Evolutionary conservation across 2,888 invertebrate species (phyloP).

Genomic region (Drosophila ustulata): DNA sequence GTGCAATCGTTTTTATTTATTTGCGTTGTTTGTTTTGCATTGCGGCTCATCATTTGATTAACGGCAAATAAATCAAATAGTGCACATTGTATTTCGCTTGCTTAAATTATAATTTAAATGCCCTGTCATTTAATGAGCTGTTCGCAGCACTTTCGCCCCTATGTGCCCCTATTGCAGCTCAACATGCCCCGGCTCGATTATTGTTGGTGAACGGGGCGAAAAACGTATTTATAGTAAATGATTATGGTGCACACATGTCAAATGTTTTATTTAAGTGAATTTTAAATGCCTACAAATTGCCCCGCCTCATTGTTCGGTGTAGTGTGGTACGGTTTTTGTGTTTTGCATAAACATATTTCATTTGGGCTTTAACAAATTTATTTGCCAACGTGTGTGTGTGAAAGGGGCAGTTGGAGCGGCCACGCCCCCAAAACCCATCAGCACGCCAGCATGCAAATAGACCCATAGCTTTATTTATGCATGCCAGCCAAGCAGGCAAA

Average conservation of each 20-base stretch:
- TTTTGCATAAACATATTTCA: conserved; percentile 73
- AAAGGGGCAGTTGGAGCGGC: conserved; percentile 10
- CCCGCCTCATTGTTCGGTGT: conserved; percentile 21
- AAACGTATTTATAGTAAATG: conserved; percentile 52
- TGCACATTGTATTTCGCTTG: conserved; percentile 20
- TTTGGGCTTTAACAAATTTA: conserved; percentile 68
- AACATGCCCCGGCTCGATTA: neutral
- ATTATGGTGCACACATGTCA: conserved; percentile 52
- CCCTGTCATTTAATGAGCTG: conserved; percentile 54
- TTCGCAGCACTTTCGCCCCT: neutral
- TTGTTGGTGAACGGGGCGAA: conserved; percentile 36
- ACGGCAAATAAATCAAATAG: conserved; percentile 50
- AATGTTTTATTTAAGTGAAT: conserved; percentile 78
- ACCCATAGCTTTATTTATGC: conserved; percentile 68
- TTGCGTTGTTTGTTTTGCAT: conserved; percentile 18
- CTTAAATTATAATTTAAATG: conserved; percentile 45
- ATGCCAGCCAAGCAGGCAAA: conserved; percentile 51
- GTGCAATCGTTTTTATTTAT: neutral
- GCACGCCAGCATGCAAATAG: conserved; percentile 52
- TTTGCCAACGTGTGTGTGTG: conserved; percentile 65
- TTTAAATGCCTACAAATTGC: conserved; percentile 70
- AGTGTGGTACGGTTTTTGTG: conserved; percentile 20
- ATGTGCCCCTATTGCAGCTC: neutral
- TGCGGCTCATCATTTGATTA: conserved; percentile 40
- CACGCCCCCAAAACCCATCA: conserved; percentile 19